These are phyloP conservation scores for Scolanthus callimorphus DNA, from an alignment of 92 coral and sea anemone genomes.

Conservation along the genomic window DNA sequence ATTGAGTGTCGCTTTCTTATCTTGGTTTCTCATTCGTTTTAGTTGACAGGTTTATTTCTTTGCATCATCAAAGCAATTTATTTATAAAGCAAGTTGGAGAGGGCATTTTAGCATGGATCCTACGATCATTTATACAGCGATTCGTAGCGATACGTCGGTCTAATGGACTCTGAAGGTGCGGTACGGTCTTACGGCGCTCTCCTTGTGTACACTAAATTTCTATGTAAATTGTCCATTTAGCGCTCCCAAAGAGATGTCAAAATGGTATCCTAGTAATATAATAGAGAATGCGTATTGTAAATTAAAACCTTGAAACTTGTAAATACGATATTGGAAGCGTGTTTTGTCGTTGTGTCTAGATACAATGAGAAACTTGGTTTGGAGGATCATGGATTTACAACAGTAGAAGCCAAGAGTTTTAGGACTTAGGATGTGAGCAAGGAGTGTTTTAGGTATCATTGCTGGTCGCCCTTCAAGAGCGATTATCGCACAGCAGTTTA, in stretches of 20 bases:
- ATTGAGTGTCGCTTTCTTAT: constrained; percentile 46
- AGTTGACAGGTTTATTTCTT: constrained; percentile 42
- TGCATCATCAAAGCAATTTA: constrained; percentile 40
- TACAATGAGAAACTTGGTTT: no score
- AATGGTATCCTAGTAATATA: background rate
- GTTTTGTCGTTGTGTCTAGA: background rate
- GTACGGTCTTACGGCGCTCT: no score
- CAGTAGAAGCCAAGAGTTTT: no score
- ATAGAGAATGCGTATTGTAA: background rate
- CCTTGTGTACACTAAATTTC: background rate
- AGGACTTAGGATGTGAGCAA: no score
- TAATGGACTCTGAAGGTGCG: no score
- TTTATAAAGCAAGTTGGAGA: constrained; percentile 37
- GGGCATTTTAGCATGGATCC: background rate
- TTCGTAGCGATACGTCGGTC: no score
- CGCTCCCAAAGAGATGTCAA: background rate
- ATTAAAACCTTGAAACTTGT: background rate
- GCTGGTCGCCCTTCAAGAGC: constrained; percentile 27
- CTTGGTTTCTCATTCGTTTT: constrained; percentile 31
- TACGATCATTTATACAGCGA: no score
- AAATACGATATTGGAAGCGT: background rate
- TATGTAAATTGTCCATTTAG: constrained; percentile 2
- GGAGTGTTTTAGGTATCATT: constrained; percentile 41
- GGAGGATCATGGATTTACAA: no score
- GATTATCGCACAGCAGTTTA: constrained; percentile 67